Percentiles rank a stretch among this genome's conserved stretches.
Conservation (phyloP, 2,797 vertebrate species). For the Tenualosa thibaudeaui region DNA sequence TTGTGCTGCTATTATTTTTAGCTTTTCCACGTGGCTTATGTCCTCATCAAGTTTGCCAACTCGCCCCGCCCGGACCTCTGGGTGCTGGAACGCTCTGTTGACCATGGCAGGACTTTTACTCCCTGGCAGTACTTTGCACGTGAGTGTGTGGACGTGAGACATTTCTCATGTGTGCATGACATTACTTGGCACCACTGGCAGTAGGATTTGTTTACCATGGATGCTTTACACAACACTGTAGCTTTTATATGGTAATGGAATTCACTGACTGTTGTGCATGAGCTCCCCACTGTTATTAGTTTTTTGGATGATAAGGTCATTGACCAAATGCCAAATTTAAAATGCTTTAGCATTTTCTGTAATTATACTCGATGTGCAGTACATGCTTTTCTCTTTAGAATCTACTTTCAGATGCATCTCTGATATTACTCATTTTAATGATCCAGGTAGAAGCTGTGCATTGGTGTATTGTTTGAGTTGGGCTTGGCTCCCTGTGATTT, state of each 20-base stretch:
- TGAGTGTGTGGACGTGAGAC: conserved; percentile 71
- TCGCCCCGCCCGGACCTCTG: conserved; percentile 94
- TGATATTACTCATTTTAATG: no score
- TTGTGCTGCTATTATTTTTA: conserved; percentile 64
- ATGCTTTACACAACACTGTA: neutral
- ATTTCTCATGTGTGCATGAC: neutral
- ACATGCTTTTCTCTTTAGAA: neutral
- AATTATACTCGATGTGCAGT: neutral
- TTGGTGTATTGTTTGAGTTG: no score
- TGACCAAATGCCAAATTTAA: neutral
- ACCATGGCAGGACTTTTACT: conserved; percentile 84
- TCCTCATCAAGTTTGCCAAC: conserved; percentile 95
- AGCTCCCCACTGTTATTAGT: neutral
- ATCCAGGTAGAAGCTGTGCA: no score
- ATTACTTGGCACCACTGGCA: neutral
- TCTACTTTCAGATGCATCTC: no score
- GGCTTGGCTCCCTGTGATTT: neutral
- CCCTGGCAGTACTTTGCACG: conserved; percentile 96
- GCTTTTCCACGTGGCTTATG: conserved; percentile 92
- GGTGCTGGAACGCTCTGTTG: conserved; percentile 88
- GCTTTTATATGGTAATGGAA: neutral
- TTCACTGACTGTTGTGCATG: neutral
- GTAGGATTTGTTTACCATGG: neutral
- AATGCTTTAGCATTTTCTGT: neutral
- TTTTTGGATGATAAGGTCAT: neutral